phyloP scores from a whole-genome alignment of 2,888 invertebrate genomes.

The Dynastes hyllus region DNA sequence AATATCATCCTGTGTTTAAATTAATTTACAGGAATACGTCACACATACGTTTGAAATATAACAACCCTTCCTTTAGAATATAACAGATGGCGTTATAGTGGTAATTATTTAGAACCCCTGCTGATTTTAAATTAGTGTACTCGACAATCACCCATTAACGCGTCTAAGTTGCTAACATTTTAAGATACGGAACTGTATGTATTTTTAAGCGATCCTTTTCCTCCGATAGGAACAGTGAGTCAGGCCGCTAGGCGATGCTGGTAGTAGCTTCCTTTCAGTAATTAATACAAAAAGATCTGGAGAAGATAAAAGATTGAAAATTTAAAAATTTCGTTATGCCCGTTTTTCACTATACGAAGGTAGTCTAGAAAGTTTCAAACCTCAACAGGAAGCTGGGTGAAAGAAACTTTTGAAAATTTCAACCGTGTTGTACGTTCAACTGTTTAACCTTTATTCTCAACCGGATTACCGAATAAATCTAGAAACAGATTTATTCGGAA shows the following conservation, averaged over 20 bases:
- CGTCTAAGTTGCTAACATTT: not conserved
- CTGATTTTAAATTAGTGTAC: not conserved
- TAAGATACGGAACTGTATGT: not conserved
- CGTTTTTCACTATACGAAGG: too few relatives aligned
- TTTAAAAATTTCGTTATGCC: not conserved
- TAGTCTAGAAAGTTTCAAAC: too few relatives aligned
- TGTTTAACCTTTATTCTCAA: too few relatives aligned
- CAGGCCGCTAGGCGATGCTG: not conserved
- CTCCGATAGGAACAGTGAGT: not conserved
- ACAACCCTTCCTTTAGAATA: too few relatives aligned
- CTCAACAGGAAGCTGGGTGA: too few relatives aligned
- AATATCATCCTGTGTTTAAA: too few relatives aligned
- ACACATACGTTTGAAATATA: too few relatives aligned
- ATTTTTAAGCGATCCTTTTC: not conserved
- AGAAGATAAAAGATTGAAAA: not conserved
- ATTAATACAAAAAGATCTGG: not conserved
- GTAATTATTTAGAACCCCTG: slow-evolving; percentile 6
- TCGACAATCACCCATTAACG: slow-evolving; percentile 1
- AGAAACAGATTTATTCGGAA: too few relatives aligned
- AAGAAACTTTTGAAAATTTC: too few relatives aligned
- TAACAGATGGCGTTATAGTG: not conserved
- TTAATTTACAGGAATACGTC: too few relatives aligned
- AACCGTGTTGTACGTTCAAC: too few relatives aligned
- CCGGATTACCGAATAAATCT: too few relatives aligned
- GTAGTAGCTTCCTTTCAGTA: not conserved